A percentile compares a stretch with the other conserved stretches of the same genome.
Conservation (phyloP, 2,888 invertebrate genomes). For the Aspidiotus rigidus region DNA sequence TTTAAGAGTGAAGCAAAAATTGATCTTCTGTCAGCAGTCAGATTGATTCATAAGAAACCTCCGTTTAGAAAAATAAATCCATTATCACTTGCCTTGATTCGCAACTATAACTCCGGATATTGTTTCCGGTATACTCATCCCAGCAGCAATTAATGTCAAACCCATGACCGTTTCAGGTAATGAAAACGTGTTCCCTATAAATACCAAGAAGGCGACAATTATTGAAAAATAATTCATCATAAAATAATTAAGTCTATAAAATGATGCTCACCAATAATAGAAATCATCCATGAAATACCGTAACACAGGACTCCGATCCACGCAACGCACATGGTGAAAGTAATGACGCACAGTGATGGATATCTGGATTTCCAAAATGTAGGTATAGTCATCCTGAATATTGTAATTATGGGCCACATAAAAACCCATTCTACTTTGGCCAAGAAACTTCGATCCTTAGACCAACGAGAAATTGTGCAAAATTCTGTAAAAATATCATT, state of each 20-base stretch:
- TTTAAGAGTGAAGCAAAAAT: too few relatives aligned
- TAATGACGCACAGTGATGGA: constrained; percentile 43
- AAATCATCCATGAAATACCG: constrained; percentile 76
- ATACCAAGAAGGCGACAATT: constrained; percentile 40
- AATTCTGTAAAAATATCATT: constrained; percentile 16
- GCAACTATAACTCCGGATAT: constrained; percentile 76
- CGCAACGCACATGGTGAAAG: constrained; percentile 68
- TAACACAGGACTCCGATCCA: constrained; percentile 78
- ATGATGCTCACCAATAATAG: constrained; percentile 56
- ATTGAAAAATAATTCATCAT: not conserved
- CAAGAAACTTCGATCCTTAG: constrained; percentile 3
- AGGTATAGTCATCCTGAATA: constrained; percentile 64
- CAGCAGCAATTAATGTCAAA: constrained; percentile 71
- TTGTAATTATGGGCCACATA: constrained; percentile 38
- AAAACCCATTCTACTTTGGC: constrained; percentile 32
- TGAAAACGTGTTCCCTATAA: constrained; percentile 63
- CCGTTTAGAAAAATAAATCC: too few relatives aligned
- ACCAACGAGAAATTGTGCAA: constrained; percentile 28
- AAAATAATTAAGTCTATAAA: too few relatives aligned
- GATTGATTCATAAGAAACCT: too few relatives aligned
- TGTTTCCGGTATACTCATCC: constrained; percentile 78
- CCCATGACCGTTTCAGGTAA: constrained; percentile 81
- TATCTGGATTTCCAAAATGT: constrained; percentile 50
- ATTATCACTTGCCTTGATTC: constrained; percentile 54
- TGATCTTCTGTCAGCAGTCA: too few relatives aligned